phyloP scores from a whole-genome alignment of 2,888 invertebrate species.

The Nineta flava region DNA sequence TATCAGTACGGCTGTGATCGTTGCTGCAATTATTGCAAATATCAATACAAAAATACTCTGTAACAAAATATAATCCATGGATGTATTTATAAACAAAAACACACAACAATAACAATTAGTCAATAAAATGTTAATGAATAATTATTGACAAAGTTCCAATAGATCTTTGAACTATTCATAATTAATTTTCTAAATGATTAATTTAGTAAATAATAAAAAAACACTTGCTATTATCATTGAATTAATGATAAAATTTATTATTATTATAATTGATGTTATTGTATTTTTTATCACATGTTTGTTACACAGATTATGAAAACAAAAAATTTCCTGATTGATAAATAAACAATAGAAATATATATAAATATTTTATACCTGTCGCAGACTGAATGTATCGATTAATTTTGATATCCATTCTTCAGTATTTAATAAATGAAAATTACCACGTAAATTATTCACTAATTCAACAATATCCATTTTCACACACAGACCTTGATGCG shows the following conservation, averaged over 20 bases:
- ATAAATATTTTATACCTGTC: background rate
- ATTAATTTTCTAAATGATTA: too few species aligned
- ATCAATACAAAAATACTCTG: conserved; percentile 2
- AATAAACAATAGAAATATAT: too few species aligned
- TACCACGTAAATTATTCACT: conserved; percentile 22
- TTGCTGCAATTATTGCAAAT: background rate
- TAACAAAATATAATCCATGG: background rate
- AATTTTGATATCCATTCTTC: conserved; percentile 2
- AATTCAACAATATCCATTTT: conserved; percentile 27
- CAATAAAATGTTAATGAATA: too few species aligned
- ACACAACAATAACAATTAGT: too few species aligned
- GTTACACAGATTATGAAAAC: too few species aligned
- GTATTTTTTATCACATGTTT: too few species aligned
- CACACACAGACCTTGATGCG: conserved; percentile 2
- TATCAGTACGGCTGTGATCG: conserved; percentile 15
- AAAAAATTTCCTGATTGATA: too few species aligned
- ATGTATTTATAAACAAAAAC: too few species aligned
- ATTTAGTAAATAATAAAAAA: too few species aligned
- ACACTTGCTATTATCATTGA: too few species aligned
- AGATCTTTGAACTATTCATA: background rate
- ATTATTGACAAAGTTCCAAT: background rate
- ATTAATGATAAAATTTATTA: too few species aligned
- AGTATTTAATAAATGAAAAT: conserved; percentile 18
- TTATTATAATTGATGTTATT: too few species aligned
- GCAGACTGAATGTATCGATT: background rate